Evolutionary conservation across 1,140 invertebrate genomes (phyloP), one percentile per base, ranked within the genome.

Genomic region (Apocrypta bakeri): DNA sequence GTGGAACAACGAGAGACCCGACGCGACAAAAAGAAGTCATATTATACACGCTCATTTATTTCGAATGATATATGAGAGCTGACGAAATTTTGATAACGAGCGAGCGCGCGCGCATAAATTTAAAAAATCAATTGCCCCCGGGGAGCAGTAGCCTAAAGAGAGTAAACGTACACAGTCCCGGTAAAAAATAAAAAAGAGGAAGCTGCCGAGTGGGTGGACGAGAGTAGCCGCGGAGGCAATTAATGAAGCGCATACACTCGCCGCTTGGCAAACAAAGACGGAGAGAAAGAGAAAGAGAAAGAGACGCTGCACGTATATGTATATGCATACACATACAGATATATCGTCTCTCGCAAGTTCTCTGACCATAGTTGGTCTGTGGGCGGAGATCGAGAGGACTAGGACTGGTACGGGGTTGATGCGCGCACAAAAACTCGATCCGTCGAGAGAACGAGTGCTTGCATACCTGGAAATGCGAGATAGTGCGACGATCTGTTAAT

Each of bases 301-400:
- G n/a, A n/a, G n/a, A n/a, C n/a, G n/a, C n/a, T n/a, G n/a, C n/a
- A n/a, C n/a, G n/a, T 74, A 14, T n/a, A 9, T 74, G 29, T 31
- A 1, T 24, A 31, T 27, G 66, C 29, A 7, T 4, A 29, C 24
- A 14, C 11, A 29, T 14, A 1, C 17, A n/a, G n/a, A n/a, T n/a
- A n/a, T n/a, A n/a, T n/a, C n/a, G n/a, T 21, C 8, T 24, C 42
- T 40, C 42, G 66, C 76, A 81, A 80, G 84, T 76, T 83, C 37
- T 82, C 37, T 85, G 84, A 81, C 85, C 86, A 87, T 86, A 87
- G 86, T 86, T 85, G 85, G 85, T 78, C 85, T 85, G 85, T 87
- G 84, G 85, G 84, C 84, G 85, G 85, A 81, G 83, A 71, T 31
- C 72, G 76, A 9, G 2, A 42, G 40, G 40, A 48, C 12, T 12